A percentile compares a stretch with the other conserved stretches of the same genome.
Conservation (phyloP, 1,140 invertebrate genomes). For the Ruditapes philippinarum region DNA sequence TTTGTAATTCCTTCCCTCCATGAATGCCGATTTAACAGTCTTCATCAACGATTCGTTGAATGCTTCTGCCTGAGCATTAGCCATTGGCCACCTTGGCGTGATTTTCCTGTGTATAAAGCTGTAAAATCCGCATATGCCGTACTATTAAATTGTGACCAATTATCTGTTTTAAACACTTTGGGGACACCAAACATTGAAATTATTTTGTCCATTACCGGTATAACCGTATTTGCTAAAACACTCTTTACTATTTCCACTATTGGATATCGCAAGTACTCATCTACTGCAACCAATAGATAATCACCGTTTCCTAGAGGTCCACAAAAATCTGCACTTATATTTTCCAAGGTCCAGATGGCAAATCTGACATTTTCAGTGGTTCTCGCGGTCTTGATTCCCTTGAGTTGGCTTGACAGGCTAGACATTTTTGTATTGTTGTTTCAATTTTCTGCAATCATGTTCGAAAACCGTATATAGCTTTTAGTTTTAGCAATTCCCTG, state of each 20-base stretch:
- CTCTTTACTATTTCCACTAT: too few species aligned
- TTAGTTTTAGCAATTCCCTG: too few species aligned
- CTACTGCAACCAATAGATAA: constrained; percentile 76
- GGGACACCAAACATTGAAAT: too few species aligned
- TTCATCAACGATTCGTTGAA: too few species aligned
- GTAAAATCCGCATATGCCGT: too few species aligned
- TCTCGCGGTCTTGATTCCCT: constrained; percentile 68
- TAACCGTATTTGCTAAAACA: constrained; percentile 62
- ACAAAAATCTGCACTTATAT: too few species aligned
- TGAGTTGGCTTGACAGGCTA: constrained; percentile 11
- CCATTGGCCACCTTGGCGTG: constrained; percentile 71
- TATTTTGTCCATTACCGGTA: constrained; percentile 63
- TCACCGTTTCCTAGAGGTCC: constrained; percentile 74
- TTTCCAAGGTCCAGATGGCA: too few species aligned
- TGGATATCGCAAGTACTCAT: constrained; percentile 80
- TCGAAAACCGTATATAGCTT: constrained; percentile 24
- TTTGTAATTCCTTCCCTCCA: constrained; percentile 68
- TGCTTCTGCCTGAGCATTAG: too few species aligned
- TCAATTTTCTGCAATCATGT: constrained; percentile 43
- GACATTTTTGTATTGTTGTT: constrained; percentile 43
- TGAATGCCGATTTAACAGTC: constrained; percentile 64
- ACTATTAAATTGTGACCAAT: constrained; percentile 68
- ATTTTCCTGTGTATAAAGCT: constrained; percentile 71
- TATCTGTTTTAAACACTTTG: constrained; percentile 72
- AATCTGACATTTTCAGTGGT: too few species aligned